Evolutionary conservation across 64 coral and sea anemone species (phyloP), one percentile per base, ranked within the genome.

Genomic region (Actinia equina): DNA sequence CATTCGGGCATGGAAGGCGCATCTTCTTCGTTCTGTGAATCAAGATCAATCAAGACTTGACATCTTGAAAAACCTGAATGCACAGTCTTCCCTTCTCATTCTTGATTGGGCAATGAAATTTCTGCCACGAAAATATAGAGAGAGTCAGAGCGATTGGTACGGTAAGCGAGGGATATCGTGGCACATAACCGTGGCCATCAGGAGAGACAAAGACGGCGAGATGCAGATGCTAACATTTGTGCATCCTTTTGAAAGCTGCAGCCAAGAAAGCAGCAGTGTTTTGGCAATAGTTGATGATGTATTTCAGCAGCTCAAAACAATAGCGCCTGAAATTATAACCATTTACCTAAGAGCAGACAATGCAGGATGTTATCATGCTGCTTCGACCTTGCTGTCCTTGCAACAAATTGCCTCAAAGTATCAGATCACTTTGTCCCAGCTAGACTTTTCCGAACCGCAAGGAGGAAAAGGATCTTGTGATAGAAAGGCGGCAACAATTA

Each of bases 21-120:
- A 84, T 49, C 44, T 27, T 15, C 82, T 84, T 49, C 82, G 82
- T 27, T 84, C 46, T 55, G 52, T 84, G 4, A 84, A 84, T 25
- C 82, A 84, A 57, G 82, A 84, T 85, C 44, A 85, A 17, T 56
- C 83, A n/a, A 45, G 83, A 85, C 52, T 85, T 59, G 54, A 85
- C n/a, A 44, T 85, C 8, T 42, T 85, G 25, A 37, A 85, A 41
- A 59, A 41, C 30, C n/a, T 85, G 12, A 53, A 60, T 56, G 37
- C 76, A 78, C 26, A 78, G 22, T 78, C 76, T 27, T 43, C 76
- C 12, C 43, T 78, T 41, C 76, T 78, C 11, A 37, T 78, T 1
- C 76, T 78, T 78, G 76, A 78, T 18, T 78, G 76, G 76, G 76
- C 76, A 44, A 78, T 78, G 76, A 78, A 78, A 78, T 78, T 43